These are phyloP conservation scores for human DNA, from an alignment of 2,113 vertebrate species.

Conservation along the genomic window DNA sequence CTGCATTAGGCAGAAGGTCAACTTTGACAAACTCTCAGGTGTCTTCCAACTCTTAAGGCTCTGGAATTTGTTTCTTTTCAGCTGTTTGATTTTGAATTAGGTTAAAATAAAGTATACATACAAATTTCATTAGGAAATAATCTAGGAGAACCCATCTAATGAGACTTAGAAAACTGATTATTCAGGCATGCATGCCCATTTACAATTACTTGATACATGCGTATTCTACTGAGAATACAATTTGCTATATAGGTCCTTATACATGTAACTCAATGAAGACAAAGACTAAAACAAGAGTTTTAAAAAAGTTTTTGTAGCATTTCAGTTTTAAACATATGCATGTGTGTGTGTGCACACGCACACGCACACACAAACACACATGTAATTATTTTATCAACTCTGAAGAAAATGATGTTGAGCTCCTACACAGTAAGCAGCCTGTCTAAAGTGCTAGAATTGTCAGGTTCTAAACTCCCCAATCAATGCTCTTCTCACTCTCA, in stretches of 20 bases:
- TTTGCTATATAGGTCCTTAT: not conserved
- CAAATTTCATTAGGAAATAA: not conserved
- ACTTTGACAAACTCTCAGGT: not conserved
- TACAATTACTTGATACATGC: not conserved
- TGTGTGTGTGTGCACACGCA: too few relatives aligned
- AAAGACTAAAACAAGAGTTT: not conserved
- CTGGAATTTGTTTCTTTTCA: not conserved
- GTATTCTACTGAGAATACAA: not conserved
- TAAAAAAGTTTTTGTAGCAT: not conserved
- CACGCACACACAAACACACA: not conserved
- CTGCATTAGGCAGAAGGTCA: not conserved
- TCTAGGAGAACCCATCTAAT: not conserved
- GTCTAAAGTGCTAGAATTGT: not conserved
- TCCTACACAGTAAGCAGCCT: not conserved
- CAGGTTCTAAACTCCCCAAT: not conserved
- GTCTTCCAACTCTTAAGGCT: not conserved
- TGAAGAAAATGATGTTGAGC: not conserved
- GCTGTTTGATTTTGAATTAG: slow-evolving; percentile 26
- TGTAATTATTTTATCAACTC: not conserved
- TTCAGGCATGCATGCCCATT: not conserved
- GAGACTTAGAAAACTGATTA: slow-evolving; percentile 41
- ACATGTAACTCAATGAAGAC: not conserved
- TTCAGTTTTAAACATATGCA: not conserved
- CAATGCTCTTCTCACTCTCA: not conserved
- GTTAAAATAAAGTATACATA: not conserved